Conservation (phyloP, 2,888 invertebrate species). For the Congeria kusceri region DNA sequence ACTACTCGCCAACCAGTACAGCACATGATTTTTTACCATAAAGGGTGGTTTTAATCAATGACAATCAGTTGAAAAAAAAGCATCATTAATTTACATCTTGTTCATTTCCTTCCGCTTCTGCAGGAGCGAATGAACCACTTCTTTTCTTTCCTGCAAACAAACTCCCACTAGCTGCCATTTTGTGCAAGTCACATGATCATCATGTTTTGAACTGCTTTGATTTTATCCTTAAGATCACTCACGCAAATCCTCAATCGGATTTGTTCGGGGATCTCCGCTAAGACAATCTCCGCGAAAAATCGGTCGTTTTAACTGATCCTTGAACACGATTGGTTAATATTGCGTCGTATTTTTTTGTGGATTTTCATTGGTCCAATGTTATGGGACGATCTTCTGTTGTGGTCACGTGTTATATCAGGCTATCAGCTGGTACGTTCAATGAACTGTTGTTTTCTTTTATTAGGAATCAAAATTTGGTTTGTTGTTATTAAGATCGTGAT, state of each 20-base stretch:
- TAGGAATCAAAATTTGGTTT: no score
- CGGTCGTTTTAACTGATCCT: conserved; percentile 11
- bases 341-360: conserved; percentile 16
- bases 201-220: conserved; percentile 14
- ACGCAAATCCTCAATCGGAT: no score
- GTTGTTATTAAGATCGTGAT: no score
- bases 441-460: no score
- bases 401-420: conserved; percentile 64
- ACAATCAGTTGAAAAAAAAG: no score
- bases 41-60: no score
- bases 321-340: conserved; percentile 57
- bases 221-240: background rate
- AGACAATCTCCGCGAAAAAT: background rate
- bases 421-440: conserved; percentile 49
- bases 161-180: conserved; percentile 79
- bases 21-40: no score
- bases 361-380: conserved; percentile 74
- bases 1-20: no score
- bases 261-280: no score
- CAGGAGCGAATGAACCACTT: conserved; percentile 74
- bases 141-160: conserved; percentile 78
- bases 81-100: conserved; percentile 79
- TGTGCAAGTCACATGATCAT: conserved; percentile 67
- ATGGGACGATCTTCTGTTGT: conserved; percentile 69
- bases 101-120: conserved; percentile 83